Evolutionary conservation across 2,888 invertebrate species (phyloP), one percentile per base, ranked within the genome.

Genomic region (Fragum fragum): DNA sequence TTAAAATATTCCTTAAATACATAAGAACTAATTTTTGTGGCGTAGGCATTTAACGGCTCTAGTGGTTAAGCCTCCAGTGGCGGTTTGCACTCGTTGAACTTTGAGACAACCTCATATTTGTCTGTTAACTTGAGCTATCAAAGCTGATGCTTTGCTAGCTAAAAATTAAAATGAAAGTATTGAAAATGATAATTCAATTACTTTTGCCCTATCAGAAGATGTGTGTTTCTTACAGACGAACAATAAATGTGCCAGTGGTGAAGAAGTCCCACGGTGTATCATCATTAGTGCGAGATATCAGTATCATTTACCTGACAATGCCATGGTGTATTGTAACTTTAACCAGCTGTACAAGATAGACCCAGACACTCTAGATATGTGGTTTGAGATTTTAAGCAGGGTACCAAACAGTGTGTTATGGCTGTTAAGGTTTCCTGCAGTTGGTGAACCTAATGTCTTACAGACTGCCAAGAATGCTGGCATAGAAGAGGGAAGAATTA

Each of bases 321-420:
- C 98, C 6, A 96, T 99, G 78, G 97, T 99, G 16, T 99, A 97
- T 95, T 99, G 99, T 95, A 99, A 99, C 95, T 99, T 99, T 95
- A 99, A 99, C 95, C 99, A 99, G 94, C 96, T 99, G 79, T 99
- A 99, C 95, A 99, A 99, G 96, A 98, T 98, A 87, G 99, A 99
- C 95, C 99, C 99, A 0, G 95, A 96, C 83, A 98, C 98, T 0
- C 95, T 99, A 87, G 97, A 97, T 91, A 97, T 97, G 96, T 99
- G 99, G 99, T 97, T 96, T 79, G 96, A 97, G 95, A 98, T 99
- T 92, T 95, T 99, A 85, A 98, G 98, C 94, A 96, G 96, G 92
- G 99, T 99, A 81, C 98, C 99, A 61, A 98, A 99, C 93, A 96
- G 98, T 68, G 97, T 99, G 69, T 95, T 99, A 76, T 99, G 99